phyloP scores from a whole-genome alignment of 1,140 invertebrate species.

The Drosophila nannoptera region DNA sequence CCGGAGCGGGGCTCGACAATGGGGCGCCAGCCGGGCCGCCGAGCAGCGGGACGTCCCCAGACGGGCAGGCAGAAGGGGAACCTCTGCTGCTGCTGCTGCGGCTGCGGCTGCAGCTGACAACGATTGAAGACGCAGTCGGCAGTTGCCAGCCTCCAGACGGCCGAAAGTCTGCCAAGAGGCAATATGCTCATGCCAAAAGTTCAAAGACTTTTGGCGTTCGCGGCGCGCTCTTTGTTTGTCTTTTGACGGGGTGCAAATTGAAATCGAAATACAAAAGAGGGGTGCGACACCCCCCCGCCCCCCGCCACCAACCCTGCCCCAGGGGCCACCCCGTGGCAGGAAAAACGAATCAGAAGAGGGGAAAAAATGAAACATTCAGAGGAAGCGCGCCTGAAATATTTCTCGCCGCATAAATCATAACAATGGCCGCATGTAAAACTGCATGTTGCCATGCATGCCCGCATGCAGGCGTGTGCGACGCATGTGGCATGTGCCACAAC shows the following conservation, averaged over 20 bases:
- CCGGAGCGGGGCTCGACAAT: slow-evolving; percentile 30
- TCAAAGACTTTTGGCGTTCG: slow-evolving; percentile 64
- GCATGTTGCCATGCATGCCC: slow-evolving; percentile 32
- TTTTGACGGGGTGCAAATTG: slow-evolving; percentile 76
- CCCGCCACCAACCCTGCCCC: not conserved
- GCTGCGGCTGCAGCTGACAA: slow-evolving; percentile 56
- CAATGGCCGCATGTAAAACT: slow-evolving; percentile 70
- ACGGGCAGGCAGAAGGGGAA: slow-evolving; percentile 24
- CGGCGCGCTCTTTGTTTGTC: slow-evolving; percentile 55
- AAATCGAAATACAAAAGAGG: slow-evolving; percentile 52
- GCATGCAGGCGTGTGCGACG: slow-evolving; percentile 14
- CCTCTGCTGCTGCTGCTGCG: slow-evolving; percentile 35
- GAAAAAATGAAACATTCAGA: slow-evolving; percentile 52
- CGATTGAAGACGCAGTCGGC: slow-evolving; percentile 39
- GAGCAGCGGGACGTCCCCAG: slow-evolving; percentile 1
- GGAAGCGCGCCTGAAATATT: slow-evolving; percentile 73
- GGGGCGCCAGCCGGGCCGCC: slow-evolving; percentile 40
- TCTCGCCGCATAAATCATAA: slow-evolving; percentile 73
- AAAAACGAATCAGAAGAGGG: slow-evolving; percentile 53
- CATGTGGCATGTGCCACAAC: slow-evolving; percentile 39
- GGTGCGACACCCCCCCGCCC: not conserved
- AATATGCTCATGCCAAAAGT: slow-evolving; percentile 73
- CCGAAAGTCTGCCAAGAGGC: slow-evolving; percentile 38
- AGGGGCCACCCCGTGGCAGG: slow-evolving; percentile 32
- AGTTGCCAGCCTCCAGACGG: slow-evolving; percentile 43